Evolutionary conservation across 2,113 vertebrate genomes (phyloP).

Genomic region (Poicephalus gulielmi): DNA sequence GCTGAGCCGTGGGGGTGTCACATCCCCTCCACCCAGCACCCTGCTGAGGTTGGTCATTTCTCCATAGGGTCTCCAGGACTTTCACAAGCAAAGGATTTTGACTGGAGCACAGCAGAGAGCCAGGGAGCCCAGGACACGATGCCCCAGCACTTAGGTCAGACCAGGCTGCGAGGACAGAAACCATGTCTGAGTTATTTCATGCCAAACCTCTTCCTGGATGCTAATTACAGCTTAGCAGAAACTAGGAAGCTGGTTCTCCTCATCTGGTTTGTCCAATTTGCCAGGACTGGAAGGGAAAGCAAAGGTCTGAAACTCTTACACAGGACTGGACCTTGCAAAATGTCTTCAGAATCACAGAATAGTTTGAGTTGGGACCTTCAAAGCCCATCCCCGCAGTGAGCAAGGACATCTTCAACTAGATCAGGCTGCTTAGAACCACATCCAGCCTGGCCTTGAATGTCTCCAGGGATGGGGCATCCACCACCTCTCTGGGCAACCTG

Average conservation of each 20-base stretch:
- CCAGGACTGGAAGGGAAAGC: not conserved
- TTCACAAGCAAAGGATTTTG: not conserved
- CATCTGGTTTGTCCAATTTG: not conserved
- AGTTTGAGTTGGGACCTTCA: not conserved
- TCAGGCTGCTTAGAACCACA: not conserved
- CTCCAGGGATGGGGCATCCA: not conserved
- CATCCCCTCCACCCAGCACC: not conserved
- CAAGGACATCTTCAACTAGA: not conserved
- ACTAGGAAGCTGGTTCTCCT: not conserved
- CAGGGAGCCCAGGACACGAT: not conserved
- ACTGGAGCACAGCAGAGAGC: not conserved
- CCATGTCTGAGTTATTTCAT: not conserved
- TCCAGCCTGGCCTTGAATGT: not conserved
- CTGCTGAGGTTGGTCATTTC: accelerated
- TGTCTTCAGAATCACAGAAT: not conserved
- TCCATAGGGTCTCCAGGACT: not conserved
- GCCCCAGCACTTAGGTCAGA: not conserved
- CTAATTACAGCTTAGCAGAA: not conserved
- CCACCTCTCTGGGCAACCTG: not conserved
- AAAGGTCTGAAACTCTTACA: not conserved
- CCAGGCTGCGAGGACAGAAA: not conserved
- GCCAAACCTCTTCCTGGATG: not conserved
- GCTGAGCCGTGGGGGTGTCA: accelerated
- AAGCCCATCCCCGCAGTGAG: not conserved
- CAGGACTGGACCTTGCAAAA: not conserved